Evolutionary conservation across 2,113 vertebrate genomes (phyloP).

Genomic region (Pyrgilauda ruficollis): DNA sequence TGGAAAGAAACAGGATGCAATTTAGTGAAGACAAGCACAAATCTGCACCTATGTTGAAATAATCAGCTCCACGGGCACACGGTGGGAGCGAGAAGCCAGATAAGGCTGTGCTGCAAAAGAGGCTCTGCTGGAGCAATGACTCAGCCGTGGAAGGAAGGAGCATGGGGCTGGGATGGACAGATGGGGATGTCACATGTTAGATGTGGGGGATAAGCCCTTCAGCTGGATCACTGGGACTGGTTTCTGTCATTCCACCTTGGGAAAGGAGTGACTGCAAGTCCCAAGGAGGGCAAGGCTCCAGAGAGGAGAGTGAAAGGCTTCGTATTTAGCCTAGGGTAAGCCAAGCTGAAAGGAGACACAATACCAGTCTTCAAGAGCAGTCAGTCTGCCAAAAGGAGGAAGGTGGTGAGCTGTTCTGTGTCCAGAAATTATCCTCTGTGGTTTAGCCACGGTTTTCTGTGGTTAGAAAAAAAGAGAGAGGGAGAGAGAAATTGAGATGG

Average conservation of each 20-base stretch:
- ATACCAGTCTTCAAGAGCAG: neutral
- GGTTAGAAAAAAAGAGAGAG: constrained; percentile 27
- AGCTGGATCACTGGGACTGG: neutral
- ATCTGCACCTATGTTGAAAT: neutral
- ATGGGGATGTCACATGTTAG: fast-evolving
- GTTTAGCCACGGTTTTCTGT: constrained; percentile 36
- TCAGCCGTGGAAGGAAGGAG: neutral
- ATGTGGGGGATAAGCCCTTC: neutral
- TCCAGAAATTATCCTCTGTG: constrained; percentile 60
- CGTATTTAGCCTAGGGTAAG: neutral
- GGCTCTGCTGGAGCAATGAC: neutral
- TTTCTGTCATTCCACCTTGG: neutral
- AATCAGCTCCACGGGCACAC: neutral
- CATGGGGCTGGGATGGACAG: neutral
- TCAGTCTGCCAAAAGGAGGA: constrained; percentile 41
- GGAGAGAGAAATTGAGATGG: constrained; percentile 42
- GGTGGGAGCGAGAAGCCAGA: neutral
- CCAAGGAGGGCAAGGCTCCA: neutral
- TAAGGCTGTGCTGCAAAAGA: neutral
- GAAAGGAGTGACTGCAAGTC: neutral
- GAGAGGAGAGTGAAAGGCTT: neutral
- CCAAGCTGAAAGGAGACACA: neutral
- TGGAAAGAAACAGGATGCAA: constrained; percentile 26
- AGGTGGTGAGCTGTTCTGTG: constrained; percentile 40
- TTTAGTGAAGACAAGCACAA: neutral